Evolutionary conservation across 2,113 vertebrate species (phyloP).

Genomic region (Archilochus colubris): DNA sequence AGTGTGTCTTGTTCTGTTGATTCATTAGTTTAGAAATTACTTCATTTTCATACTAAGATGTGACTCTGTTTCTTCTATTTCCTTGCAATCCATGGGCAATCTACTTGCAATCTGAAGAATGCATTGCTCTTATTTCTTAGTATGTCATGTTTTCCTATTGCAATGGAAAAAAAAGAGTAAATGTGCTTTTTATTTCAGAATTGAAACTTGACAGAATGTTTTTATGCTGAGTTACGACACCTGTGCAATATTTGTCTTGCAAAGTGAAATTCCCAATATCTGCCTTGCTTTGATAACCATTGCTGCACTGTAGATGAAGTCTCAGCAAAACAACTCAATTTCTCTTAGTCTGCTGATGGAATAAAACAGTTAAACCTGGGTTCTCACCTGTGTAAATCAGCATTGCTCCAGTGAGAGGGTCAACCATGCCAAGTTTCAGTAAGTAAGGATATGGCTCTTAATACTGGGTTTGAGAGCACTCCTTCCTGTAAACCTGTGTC

Average conservation of each 20-base stretch:
- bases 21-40: conserved; percentile 32
- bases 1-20: background rate
- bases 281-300: conserved; percentile 43
- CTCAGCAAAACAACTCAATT: conserved; percentile 17
- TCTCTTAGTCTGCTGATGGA: conserved; percentile 25
- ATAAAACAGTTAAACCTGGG: conserved; percentile 36
- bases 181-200: conserved; percentile 60
- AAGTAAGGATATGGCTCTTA: background rate
- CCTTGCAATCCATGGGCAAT: conserved; percentile 1
- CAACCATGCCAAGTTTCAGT: background rate
- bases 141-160: conserved; percentile 22
- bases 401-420: background rate
- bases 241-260: conserved; percentile 53
- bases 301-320: conserved; percentile 33
- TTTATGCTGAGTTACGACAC: conserved; percentile 40
- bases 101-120: conserved; percentile 36
- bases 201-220: background rate
- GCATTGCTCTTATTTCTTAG: conserved; percentile 42
- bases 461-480: background rate
- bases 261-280: conserved; percentile 21
- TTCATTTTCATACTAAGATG: conserved; percentile 47
- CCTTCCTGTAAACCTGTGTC: background rate
- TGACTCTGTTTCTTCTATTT: conserved; percentile 35
- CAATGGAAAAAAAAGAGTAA: conserved; percentile 15
- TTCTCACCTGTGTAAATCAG: conserved; percentile 44